Percentiles rank a stretch among this genome's conserved stretches.
Evolutionary conservation across 1,140 invertebrate species (phyloP).

Genomic region (Cotesia typhae): DNA sequence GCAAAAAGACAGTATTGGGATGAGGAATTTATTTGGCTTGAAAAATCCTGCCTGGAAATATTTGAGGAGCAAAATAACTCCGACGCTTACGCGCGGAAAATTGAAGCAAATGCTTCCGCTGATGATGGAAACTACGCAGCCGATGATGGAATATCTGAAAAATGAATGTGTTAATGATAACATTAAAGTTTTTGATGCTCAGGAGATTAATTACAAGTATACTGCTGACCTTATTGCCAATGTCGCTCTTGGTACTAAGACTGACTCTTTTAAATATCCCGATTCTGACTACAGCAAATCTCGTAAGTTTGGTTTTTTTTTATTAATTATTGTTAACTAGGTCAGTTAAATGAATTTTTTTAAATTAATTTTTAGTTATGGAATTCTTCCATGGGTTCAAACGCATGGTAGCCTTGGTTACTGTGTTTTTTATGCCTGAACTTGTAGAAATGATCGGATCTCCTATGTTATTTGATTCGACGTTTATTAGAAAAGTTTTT

Average conservation of each 20-base stretch:
- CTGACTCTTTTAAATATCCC: slow-evolving; percentile 58
- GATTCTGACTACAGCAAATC: slow-evolving; percentile 53
- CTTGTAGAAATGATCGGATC: slow-evolving; percentile 23
- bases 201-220: slow-evolving; percentile 58
- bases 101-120: slow-evolving; percentile 63
- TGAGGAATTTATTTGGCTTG: slow-evolving; percentile 48
- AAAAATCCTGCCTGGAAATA: slow-evolving; percentile 45
- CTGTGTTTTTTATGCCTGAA: slow-evolving; percentile 31
- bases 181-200: slow-evolving; percentile 27
- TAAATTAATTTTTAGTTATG: slow-evolving; percentile 1
- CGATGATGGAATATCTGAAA: slow-evolving; percentile 45
- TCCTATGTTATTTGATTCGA: slow-evolving; percentile 16
- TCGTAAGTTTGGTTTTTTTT: slow-evolving; percentile 39
- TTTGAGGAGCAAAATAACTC: slow-evolving; percentile 61
- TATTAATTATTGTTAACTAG: background rate
- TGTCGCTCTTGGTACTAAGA: slow-evolving; percentile 64
- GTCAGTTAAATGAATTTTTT: background rate
- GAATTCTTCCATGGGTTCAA: slow-evolving; percentile 32
- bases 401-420: slow-evolving; percentile 26
- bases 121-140: slow-evolving; percentile 52
- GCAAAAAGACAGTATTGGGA: slow-evolving; percentile 43
- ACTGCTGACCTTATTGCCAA: slow-evolving; percentile 67
- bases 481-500: slow-evolving; percentile 43
- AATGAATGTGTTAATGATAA: slow-evolving; percentile 17
- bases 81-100: slow-evolving; percentile 64